Evolutionary conservation across 2,113 vertebrate species (phyloP), one percentile per base, ranked within the genome.

Genomic region (Trochalopteron elliotii): DNA sequence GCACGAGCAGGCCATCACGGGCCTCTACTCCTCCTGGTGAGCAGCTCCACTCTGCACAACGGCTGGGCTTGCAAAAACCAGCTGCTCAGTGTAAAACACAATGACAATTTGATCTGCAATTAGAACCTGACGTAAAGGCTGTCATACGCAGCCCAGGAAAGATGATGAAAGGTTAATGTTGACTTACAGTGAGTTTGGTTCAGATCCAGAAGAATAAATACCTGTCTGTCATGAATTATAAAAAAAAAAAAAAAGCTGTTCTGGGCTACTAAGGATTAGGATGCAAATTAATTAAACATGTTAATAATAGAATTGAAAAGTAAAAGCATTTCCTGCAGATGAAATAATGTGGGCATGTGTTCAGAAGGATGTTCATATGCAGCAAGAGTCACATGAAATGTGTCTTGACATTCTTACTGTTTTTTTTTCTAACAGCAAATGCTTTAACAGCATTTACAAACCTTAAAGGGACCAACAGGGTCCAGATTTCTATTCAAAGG

Each of bases 11-110:
- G 99, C 98, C 68, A 87, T 99, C 64, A 99, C 98, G 90, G 99
- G 99, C 23, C 97, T 99, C 69, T 99, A 99, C 96, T 99, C 99
- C 0, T 99, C 99, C 77, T 99, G 99, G 99, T 99, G 96, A 95
- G 97, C 75, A 10, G 10, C n/a, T 20, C 70, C 0, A 6, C 11
- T 10, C 3, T 10, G 39, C 25, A 44, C 27, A 28, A 57, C 1
- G 39, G 10, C 12, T 9, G 11, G 40, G 24, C 35, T 56, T 16
- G 44, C 2, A 2, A 14, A 64, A 33, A 64, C 28, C 16, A 8
- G 22, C 44, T 78, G 25, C 56, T 25, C 16, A 39, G 47, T n/a
- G 16, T 35, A 56, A 40, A 61, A 64, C 17, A 4, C 17, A 45
- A 31, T 1, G 22, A 57, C 50, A 57, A 14, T 20, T 49, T 35